A percentile compares a stretch with the other conserved stretches of the same genome.
Evolutionary conservation across 2,888 invertebrate genomes (phyloP).

Genomic region (Nebria brevicollis): DNA sequence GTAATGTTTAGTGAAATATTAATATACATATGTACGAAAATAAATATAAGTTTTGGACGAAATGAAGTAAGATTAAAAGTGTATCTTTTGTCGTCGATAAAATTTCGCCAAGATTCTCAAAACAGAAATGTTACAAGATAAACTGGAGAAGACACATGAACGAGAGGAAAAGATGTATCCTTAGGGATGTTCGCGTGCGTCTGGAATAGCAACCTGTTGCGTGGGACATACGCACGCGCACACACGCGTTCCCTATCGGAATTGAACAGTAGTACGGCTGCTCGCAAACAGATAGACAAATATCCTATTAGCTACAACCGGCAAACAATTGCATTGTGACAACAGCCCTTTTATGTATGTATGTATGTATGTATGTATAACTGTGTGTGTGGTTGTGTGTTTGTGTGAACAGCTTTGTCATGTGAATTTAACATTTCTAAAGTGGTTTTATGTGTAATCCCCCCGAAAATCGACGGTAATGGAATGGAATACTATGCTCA

Average conservation of each 20-base stretch:
- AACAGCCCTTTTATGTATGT: background rate
- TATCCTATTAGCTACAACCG: conserved; percentile 36
- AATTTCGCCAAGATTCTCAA: background rate
- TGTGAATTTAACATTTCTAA: conserved; percentile 38
- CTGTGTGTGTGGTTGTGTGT: background rate
- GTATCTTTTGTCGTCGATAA: background rate
- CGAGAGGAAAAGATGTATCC: conserved; percentile 14
- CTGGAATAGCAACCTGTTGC: conserved; percentile 16
- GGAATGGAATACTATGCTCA: background rate
- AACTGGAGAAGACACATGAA: background rate
- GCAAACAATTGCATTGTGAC: conserved; percentile 42
- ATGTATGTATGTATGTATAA: background rate
- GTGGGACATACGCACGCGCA: background rate
- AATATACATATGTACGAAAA: too few relatives aligned
- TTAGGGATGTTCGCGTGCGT: conserved; percentile 5
- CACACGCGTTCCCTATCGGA: conserved; percentile 15
- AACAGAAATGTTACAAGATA: background rate
- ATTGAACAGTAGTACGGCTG: conserved; percentile 29
- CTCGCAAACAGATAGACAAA: conserved; percentile 38
- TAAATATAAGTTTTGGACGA: background rate
- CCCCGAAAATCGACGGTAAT: background rate
- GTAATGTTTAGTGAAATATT: too few relatives aligned
- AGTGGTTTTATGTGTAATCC: conserved; percentile 44
- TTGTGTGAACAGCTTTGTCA: background rate
- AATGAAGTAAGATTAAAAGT: background rate